These are phyloP conservation scores for Anarhynchus alexandrinus DNA, from an alignment of 2,113 vertebrate genomes.

Conservation along the genomic window DNA sequence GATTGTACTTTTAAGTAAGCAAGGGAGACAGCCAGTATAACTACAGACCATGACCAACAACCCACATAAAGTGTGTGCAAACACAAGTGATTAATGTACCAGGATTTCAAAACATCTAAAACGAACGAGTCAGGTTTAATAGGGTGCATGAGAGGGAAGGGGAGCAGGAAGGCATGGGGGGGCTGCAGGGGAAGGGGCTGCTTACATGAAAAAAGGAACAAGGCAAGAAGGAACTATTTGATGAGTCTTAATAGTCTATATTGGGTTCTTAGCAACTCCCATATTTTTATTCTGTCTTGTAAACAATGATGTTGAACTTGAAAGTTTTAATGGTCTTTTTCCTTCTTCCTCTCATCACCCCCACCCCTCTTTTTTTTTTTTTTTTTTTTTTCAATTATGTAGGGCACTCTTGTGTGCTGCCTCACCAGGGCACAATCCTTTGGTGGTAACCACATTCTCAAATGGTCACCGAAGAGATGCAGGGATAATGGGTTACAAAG, in stretches of 20 bases:
- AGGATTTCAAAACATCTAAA: constrained; percentile 68
- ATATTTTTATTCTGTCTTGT: constrained; percentile 38
- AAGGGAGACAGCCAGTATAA: constrained; percentile 77
- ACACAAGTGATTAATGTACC: constrained; percentile 78
- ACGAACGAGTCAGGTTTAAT: constrained; percentile 57
- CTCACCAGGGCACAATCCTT: constrained; percentile 63
- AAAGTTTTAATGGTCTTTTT: constrained; percentile 28
- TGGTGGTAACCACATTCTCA: constrained; percentile 69
- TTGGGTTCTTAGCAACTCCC: constrained; percentile 34
- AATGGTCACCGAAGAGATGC: constrained; percentile 77
- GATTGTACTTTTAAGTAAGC: constrained; percentile 82
- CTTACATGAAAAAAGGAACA: not conserved
- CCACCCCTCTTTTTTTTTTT: not conserved
- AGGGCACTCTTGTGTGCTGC: constrained; percentile 47
- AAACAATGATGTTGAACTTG: constrained; percentile 44
- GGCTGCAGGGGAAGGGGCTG: not conserved
- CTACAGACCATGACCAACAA: constrained; percentile 79
- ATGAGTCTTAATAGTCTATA: constrained; percentile 51
- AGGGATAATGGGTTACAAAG: constrained; percentile 82
- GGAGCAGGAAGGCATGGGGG: not conserved
- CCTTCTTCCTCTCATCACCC: not conserved
- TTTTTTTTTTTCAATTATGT: constrained; percentile 42
- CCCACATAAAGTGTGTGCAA: constrained; percentile 75
- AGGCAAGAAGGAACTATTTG: constrained; percentile 39
- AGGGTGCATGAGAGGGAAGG: constrained; percentile 9